phyloP scores from a whole-genome alignment of 2,888 invertebrate species.

The Panopea generosa region DNA sequence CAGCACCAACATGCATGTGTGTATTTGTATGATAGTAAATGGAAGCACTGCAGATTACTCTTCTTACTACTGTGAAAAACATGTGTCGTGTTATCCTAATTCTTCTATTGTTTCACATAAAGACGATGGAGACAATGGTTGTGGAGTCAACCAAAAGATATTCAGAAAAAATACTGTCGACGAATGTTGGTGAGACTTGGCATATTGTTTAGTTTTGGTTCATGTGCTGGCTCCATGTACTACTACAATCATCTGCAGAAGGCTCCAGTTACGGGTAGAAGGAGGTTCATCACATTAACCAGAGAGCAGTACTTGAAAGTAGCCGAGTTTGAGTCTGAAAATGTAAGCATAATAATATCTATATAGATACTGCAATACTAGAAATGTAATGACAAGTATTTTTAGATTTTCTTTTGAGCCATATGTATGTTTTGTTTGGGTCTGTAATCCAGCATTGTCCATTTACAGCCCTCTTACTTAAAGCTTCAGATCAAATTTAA shows the following conservation, averaged over 20 bases:
- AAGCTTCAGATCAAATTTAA: no score
- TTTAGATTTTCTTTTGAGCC: no score
- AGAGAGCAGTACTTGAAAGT: slow-evolving; percentile 85
- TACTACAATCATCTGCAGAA: slow-evolving; percentile 86
- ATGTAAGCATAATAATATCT: slow-evolving; percentile 67
- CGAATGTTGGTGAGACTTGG: slow-evolving; percentile 1
- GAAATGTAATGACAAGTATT: no score
- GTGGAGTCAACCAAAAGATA: slow-evolving; percentile 31
- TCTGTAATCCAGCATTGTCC: no score
- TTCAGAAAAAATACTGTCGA: slow-evolving; percentile 17
- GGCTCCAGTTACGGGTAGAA: slow-evolving; percentile 87
- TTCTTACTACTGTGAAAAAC: no score
- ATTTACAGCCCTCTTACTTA: no score
- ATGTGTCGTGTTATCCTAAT: no score
- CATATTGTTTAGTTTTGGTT: not conserved
- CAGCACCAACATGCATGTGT: no score
- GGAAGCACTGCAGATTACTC: no score
- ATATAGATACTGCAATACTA: not conserved
- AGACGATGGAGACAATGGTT: slow-evolving; percentile 39
- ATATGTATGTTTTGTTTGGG: no score
- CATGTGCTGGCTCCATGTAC: slow-evolving; percentile 54
- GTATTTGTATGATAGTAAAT: no score
- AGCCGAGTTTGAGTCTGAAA: slow-evolving; percentile 84
- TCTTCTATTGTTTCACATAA: no score
- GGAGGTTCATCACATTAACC: slow-evolving; percentile 87